A percentile compares a stretch with the other conserved stretches of the same genome.
Conservation (phyloP, 2,888 invertebrate genomes). For the Tupiocoris notatus region DNA sequence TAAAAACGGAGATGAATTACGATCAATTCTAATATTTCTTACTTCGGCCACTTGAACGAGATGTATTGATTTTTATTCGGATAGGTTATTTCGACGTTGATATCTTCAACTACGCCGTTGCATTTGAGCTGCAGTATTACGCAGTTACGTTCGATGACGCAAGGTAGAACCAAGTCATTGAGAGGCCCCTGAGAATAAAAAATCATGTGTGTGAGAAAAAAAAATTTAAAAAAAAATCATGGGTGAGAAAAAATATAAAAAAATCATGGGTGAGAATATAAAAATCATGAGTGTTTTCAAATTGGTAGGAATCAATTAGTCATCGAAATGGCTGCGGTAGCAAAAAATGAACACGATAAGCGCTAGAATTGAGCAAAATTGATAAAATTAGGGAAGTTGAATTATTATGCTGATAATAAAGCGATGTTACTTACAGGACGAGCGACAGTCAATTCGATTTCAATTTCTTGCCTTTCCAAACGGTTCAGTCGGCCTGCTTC, state of each 20-base stretch:
- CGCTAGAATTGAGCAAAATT: too few relatives aligned
- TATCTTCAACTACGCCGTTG: constrained; percentile 12
- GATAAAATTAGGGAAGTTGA: too few relatives aligned
- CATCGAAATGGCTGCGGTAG: too few relatives aligned
- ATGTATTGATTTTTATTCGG: background rate
- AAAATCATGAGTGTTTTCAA: too few relatives aligned
- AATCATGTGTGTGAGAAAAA: background rate
- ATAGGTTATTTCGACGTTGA: constrained; percentile 11
- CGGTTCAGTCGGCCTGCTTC: background rate
- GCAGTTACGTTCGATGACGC: background rate
- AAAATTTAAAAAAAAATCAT: too few relatives aligned
- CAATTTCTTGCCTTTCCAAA: background rate
- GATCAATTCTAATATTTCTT: background rate
- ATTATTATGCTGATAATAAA: too few relatives aligned
- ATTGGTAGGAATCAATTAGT: too few relatives aligned
- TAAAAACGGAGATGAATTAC: too few relatives aligned
- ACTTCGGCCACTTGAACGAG: constrained; percentile 25
- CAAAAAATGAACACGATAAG: too few relatives aligned
- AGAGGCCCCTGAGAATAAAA: constrained; percentile 1
- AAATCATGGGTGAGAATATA: too few relatives aligned
- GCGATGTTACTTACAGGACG: constrained; percentile 16
- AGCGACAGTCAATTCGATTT: constrained; percentile 3
- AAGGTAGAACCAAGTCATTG: background rate
- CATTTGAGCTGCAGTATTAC: constrained; percentile 1
- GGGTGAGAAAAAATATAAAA: too few relatives aligned